phyloP scores from a whole-genome alignment of 1,140 invertebrate genomes.

The Marisa cornuarietis region DNA sequence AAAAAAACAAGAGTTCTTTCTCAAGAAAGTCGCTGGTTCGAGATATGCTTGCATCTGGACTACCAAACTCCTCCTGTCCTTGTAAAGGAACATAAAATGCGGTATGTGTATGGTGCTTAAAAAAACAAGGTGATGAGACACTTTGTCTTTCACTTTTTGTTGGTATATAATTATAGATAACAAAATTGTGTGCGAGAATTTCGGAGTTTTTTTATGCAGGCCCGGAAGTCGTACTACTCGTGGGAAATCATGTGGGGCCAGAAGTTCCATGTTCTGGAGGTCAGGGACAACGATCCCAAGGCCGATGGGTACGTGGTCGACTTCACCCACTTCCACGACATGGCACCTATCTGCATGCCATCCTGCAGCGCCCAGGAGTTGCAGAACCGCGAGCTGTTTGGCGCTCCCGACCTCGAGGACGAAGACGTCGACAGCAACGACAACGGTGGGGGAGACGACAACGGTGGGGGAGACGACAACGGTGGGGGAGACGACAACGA shows the following conservation, averaged over 20 bases:
- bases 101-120: too few relatives aligned
- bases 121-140: too few relatives aligned
- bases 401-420: background rate
- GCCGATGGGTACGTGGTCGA: conserved; percentile 88
- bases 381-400: conserved; percentile 1
- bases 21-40: too few relatives aligned
- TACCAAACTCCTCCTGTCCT: too few relatives aligned
- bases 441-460: background rate
- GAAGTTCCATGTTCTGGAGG: conserved; percentile 70
- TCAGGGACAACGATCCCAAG: conserved; percentile 73
- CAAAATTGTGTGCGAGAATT: background rate
- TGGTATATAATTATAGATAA: too few relatives aligned
- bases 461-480: background rate
- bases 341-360: conserved; percentile 87
- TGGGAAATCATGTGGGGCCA: conserved; percentile 68
- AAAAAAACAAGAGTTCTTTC: too few relatives aligned
- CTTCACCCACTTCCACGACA: conserved; percentile 90
- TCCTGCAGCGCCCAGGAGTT: conserved; percentile 79
- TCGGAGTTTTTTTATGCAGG: background rate
- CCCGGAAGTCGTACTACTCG: conserved; percentile 66
- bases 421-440: background rate
- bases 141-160: too few relatives aligned
- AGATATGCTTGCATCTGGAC: too few relatives aligned
- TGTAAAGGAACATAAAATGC: too few relatives aligned
- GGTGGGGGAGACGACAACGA: background rate